Evolutionary conservation across 2,888 invertebrate genomes (phyloP).

Genomic region (Baronia brevicornis): DNA sequence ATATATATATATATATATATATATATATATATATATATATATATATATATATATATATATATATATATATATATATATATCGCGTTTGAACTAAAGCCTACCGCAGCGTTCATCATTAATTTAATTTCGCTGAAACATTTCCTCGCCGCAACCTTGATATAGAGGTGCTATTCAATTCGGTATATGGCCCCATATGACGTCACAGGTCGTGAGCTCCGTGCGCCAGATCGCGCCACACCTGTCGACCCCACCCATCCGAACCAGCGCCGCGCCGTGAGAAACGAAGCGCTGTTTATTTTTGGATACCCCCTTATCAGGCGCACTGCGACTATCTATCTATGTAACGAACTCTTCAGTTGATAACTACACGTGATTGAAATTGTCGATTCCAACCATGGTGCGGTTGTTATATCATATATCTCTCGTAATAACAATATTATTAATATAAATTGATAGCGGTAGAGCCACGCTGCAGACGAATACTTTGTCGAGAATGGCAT

Average conservation of each 20-base stretch:
- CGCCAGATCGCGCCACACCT: slow-evolving; percentile 20
- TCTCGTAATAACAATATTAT: too few species aligned
- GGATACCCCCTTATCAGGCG: slow-evolving; percentile 5
- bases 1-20: too few species aligned
- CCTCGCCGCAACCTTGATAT: slow-evolving; percentile 19
- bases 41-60: too few species aligned
- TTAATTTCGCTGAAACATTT: slow-evolving; percentile 5
- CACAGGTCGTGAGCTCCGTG: too few species aligned
- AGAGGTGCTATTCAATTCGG: slow-evolving; percentile 22
- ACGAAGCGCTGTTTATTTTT: neutral
- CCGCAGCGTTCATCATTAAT: slow-evolving; percentile 13
- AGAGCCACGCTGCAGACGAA: too few species aligned
- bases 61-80: too few species aligned
- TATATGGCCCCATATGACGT: slow-evolving; percentile 30
- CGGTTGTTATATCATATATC: too few species aligned
- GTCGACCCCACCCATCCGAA: slow-evolving; percentile 14
- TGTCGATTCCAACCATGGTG: too few species aligned
- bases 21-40: too few species aligned
- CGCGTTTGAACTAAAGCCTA: neutral
- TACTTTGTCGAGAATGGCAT: too few species aligned
- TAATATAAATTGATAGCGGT: too few species aligned
- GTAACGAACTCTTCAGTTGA: slow-evolving; percentile 20
- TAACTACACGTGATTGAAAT: too few species aligned
- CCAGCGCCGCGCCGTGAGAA: neutral
- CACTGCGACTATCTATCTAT: slow-evolving; percentile 21